These are phyloP conservation scores for Pyrocoelia pectoralis DNA, from an alignment of 2,888 invertebrate genomes.

Conservation along the genomic window DNA sequence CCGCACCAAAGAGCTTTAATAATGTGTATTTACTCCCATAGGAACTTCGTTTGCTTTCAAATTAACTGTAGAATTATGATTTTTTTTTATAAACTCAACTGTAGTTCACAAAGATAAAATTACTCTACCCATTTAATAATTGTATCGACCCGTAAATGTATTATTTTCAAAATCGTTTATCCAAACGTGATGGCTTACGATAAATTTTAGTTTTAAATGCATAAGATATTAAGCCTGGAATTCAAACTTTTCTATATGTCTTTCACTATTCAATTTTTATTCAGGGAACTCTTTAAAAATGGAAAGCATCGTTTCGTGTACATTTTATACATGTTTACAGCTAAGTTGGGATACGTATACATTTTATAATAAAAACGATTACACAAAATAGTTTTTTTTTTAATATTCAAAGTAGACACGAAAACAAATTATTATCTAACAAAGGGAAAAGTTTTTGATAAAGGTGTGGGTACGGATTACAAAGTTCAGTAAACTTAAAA, in stretches of 20 bases:
- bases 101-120: no score
- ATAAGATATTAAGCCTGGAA: constrained; percentile 20
- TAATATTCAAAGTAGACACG: neutral
- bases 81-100: no score
- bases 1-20: no score
- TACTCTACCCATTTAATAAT: no score
- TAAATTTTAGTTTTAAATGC: constrained; percentile 21
- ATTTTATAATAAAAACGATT: neutral
- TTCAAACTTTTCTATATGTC: constrained; percentile 15
- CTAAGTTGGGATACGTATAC: neutral
- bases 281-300: neutral
- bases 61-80: no score
- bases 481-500: constrained; percentile 11
- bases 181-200: neutral
- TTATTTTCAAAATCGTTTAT: constrained; percentile 2
- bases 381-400: neutral
- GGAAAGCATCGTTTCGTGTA: neutral
- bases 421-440: constrained; percentile 3
- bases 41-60: no score
- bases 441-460: neutral
- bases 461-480: neutral
- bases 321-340: neutral
- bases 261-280: constrained; percentile 8
- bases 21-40: no score
- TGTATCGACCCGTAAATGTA: no score